A percentile compares a stretch with the other conserved stretches of the same genome.
phyloP scores from a whole-genome alignment of 2,797 vertebrate species.

The Cottoperca gobio region DNA sequence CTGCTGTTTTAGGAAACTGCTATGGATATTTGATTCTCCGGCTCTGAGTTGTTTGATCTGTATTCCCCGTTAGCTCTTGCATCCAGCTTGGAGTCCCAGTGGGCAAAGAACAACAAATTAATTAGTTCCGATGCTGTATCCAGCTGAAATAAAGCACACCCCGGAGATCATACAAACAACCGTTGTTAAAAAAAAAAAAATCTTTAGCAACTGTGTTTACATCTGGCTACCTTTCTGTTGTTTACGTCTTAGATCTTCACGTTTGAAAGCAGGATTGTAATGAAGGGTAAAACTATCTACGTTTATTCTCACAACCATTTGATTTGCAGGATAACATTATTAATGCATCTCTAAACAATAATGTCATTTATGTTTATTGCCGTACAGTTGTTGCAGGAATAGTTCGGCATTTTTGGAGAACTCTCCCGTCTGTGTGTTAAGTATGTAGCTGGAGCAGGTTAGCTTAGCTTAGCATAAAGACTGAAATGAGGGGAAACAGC shows the following conservation, averaged over 20 bases:
- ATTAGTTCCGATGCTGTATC: conserved; percentile 53
- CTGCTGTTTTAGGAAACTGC: conserved; percentile 59
- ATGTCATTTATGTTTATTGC: neutral
- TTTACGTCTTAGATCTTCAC: conserved; percentile 5
- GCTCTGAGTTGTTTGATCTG: conserved; percentile 56
- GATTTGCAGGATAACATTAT: neutral
- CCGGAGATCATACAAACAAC: conserved; percentile 28
- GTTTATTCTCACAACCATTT: neutral
- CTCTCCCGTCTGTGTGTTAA: neutral
- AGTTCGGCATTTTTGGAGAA: neutral
- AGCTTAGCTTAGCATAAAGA: neutral
- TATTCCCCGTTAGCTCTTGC: conserved; percentile 38
- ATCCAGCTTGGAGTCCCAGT: conserved; percentile 33
- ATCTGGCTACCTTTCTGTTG: conserved; percentile 7
- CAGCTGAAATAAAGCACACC: conserved; percentile 59
- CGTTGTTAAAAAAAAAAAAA: neutral
- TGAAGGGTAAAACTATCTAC: neutral
- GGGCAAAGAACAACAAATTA: conserved; percentile 61
- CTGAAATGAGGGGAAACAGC: neutral
- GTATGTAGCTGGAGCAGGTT: neutral
- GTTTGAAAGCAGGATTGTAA: neutral
- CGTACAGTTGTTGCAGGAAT: neutral
- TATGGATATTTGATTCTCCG: conserved; percentile 60
- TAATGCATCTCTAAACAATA: neutral
- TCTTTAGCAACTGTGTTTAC: conserved; percentile 9